These are phyloP conservation scores for Anastrepha obliqua DNA, from an alignment of 1,140 invertebrate species.

Conservation along the genomic window DNA sequence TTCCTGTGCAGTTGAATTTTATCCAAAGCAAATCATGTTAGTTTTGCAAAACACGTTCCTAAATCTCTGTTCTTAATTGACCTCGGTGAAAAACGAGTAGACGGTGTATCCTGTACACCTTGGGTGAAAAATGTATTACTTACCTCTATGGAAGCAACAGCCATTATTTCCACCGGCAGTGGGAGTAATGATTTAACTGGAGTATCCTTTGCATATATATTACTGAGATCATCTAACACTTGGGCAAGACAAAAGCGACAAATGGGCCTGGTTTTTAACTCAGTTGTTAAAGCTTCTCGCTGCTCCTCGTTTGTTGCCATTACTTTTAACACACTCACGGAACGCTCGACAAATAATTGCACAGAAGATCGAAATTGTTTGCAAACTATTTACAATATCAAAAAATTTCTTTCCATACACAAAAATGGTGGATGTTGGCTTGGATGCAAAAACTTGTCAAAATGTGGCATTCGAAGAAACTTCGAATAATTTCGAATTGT, in stretches of 20 bases:
- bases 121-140: slow-evolving; percentile 57
- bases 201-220: slow-evolving; percentile 80
- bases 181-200: slow-evolving; percentile 78
- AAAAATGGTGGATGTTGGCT: slow-evolving; percentile 53
- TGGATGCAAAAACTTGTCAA: slow-evolving; percentile 32
- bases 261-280: slow-evolving; percentile 76
- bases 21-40: too few species aligned
- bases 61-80: too few species aligned
- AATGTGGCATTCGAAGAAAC: slow-evolving; percentile 29
- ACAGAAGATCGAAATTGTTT: neutral
- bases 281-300: slow-evolving; percentile 54
- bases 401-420: slow-evolving; percentile 5
- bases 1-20: too few species aligned
- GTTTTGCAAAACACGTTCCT: too few species aligned
- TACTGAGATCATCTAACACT: slow-evolving; percentile 77
- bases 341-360: neutral
- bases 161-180: slow-evolving; percentile 83
- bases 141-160: slow-evolving; percentile 85
- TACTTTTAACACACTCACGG: neutral
- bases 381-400: slow-evolving; percentile 19
- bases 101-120: too few species aligned
- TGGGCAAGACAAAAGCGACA: slow-evolving; percentile 83
- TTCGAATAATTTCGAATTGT: slow-evolving; percentile 8
- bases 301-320: slow-evolving; percentile 49
- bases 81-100: too few species aligned